Percentiles rank a stretch among this genome's conserved stretches.
These are phyloP conservation scores for Bos taurus DNA, from an alignment of 2,113 vertebrate species.

Conservation along the genomic window DNA sequence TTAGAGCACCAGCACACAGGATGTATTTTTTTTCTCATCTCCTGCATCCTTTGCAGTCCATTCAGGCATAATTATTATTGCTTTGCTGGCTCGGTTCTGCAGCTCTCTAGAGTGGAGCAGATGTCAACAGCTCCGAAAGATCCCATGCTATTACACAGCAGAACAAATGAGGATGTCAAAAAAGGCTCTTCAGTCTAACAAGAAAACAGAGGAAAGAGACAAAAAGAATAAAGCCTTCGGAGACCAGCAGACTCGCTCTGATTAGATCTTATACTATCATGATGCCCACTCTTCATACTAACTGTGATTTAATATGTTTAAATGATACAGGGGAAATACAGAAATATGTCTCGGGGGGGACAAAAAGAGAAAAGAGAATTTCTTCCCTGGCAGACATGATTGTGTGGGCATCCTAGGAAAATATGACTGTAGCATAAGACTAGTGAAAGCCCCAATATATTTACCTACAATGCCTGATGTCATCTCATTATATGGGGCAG, in stretches of 20 bases:
- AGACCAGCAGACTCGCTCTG: slow-evolving; percentile 77
- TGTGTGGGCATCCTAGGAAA: slow-evolving; percentile 67
- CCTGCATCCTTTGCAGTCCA: slow-evolving; percentile 66
- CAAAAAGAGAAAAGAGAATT: slow-evolving; percentile 37
- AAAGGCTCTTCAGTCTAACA: slow-evolving; percentile 79
- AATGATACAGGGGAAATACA: slow-evolving; percentile 76
- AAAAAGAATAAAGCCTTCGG: slow-evolving; percentile 80
- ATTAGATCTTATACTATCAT: slow-evolving; percentile 83
- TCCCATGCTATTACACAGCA: slow-evolving; percentile 79
- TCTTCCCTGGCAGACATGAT: slow-evolving; percentile 74
- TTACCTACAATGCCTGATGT: background rate
- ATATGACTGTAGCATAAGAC: background rate
- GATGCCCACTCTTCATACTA: slow-evolving; percentile 76
- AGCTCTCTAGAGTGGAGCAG: slow-evolving; percentile 80
- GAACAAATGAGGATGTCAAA: slow-evolving; percentile 85
- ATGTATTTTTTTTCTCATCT: slow-evolving; percentile 44
- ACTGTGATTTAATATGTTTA: slow-evolving; percentile 82
- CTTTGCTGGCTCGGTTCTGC: slow-evolving; percentile 75
- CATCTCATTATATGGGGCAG: slow-evolving; percentile 8
- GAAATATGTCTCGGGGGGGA: slow-evolving; percentile 72
- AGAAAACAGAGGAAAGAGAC: slow-evolving; percentile 81
- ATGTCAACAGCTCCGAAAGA: slow-evolving; percentile 80
- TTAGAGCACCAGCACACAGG: background rate
- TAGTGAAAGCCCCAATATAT: slow-evolving; percentile 21
- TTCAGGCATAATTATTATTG: slow-evolving; percentile 76